These are phyloP conservation scores for Junonia oenone DNA, from an alignment of 2,888 invertebrate species.

Conservation along the genomic window DNA sequence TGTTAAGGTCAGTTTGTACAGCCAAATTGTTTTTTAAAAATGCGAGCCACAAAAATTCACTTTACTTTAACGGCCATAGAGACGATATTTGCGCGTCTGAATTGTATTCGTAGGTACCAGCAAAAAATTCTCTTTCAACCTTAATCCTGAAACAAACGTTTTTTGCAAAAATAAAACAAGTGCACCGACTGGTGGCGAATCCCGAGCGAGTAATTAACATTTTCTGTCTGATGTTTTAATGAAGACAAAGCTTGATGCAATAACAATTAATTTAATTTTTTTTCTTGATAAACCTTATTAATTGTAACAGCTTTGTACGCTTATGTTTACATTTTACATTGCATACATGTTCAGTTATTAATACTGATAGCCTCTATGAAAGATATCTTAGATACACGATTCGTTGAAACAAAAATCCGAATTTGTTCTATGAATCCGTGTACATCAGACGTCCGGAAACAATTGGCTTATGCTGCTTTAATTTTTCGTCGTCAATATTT, in stretches of 20 bases:
- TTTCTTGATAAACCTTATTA: background rate
- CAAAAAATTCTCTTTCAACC: conserved; percentile 56
- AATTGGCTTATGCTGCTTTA: conserved; percentile 50
- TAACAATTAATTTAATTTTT: conserved; percentile 1
- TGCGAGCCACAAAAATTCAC: background rate
- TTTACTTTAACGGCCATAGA: background rate
- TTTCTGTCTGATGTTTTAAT: conserved; percentile 61
- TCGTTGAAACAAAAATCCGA: conserved; percentile 3
- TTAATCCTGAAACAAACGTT: conserved; percentile 50
- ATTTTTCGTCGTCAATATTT: conserved; percentile 64
- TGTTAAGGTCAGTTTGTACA: background rate
- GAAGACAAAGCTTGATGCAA: conserved; percentile 35
- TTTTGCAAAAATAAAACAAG: conserved; percentile 61
- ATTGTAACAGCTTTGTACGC: background rate
- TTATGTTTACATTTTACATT: background rate
- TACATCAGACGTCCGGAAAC: conserved; percentile 44
- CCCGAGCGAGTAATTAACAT: conserved; percentile 55
- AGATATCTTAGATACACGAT: background rate
- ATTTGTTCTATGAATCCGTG: conserved; percentile 17
- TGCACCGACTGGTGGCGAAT: conserved; percentile 50
- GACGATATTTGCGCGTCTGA: background rate
- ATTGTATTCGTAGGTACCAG: background rate
- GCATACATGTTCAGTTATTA: background rate
- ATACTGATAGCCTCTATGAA: background rate
- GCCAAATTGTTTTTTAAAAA: background rate